Base-by-base conservation (phyloP, 1,140 invertebrate species). In the Zophobas morio region DNA sequence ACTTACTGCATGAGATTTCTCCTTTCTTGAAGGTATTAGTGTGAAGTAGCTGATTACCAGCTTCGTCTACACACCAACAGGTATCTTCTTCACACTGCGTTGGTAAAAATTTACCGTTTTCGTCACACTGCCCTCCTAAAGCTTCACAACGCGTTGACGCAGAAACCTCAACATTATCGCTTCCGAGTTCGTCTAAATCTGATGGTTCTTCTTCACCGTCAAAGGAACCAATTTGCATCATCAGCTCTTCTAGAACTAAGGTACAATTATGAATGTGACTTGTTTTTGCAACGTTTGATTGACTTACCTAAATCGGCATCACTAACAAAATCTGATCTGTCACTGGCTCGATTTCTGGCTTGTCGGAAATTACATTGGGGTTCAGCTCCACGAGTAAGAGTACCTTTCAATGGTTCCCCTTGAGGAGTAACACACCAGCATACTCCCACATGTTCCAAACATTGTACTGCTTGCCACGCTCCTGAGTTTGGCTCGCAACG, bases 31-130 rank as follows among this genome's bases (percentile, higher is more conserved):
- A 92, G 40, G 91, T 88, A 81, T 91, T 87, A 1, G 90, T 89
- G 34, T 90, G 87, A 77, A 90, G 88, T 0, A 94, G 84, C 79
- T 94, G 92, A 86, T 95, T 95, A 5, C 95, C 95, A 0, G 94
- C 94, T 76, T 94, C 94, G 85, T 96, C 94, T 1, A 96, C 94
- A 85, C 95, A 96, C 94, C 94, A 96, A 84, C 95, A 96, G 35
- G 89, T 90, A 0, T 90, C 90, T 0, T 90, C 89, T 39, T 91
- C 91, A 82, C 94, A 96, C 82, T 96, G 94, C 0, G 89, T 91
- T 0, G 94, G 90, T 1, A 91, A 87, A 84, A 95, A 96, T 80
- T 90, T 89, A 1, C 94, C 94, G 46, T 89, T 84, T 46, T 86
- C 87, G 80, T 94, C 92, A 80, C 93, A 94, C 1, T 87, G 87